Conservation (phyloP, 2,888 invertebrate genomes). For the Caenorhabditis plicata region DNA sequence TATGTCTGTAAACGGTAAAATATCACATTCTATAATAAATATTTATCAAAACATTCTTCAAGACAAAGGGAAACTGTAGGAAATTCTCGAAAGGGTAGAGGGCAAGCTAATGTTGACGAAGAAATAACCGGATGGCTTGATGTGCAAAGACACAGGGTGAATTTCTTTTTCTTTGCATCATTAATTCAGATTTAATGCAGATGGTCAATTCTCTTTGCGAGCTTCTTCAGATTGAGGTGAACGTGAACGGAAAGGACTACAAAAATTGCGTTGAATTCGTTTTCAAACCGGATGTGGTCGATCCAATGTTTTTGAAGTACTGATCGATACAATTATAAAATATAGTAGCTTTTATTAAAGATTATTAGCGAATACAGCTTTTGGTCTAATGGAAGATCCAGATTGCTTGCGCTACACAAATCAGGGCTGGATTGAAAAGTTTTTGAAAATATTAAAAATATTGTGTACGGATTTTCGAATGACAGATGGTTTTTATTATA, state of each 20-base stretch:
- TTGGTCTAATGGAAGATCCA: neutral
- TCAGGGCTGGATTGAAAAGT: neutral
- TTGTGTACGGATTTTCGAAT: neutral
- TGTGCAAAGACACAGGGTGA: conserved; percentile 14
- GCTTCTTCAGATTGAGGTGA: neutral
- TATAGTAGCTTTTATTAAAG: neutral
- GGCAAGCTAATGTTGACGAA: conserved; percentile 10
- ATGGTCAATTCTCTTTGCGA: conserved; percentile 6
- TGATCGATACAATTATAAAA: neutral
- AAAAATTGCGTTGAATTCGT: neutral
- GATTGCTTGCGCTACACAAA: neutral
- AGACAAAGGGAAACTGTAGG: too few relatives aligned
- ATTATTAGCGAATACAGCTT: neutral
- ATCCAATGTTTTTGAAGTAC: conserved; percentile 3
- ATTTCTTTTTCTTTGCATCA: too few relatives aligned
- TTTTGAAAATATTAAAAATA: neutral
- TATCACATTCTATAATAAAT: neutral
- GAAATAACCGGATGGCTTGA: conserved; percentile 18
- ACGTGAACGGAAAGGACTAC: neutral
- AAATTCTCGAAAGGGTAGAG: conserved; percentile 1
- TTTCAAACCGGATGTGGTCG: conserved; percentile 1
- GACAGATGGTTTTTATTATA: conserved; percentile 1
- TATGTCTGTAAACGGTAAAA: conserved; percentile 5
- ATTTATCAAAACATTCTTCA: too few relatives aligned
- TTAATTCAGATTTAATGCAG: too few relatives aligned